Conservation (phyloP, 2,797 vertebrate species). For the Eulemur coronatus region DNA sequence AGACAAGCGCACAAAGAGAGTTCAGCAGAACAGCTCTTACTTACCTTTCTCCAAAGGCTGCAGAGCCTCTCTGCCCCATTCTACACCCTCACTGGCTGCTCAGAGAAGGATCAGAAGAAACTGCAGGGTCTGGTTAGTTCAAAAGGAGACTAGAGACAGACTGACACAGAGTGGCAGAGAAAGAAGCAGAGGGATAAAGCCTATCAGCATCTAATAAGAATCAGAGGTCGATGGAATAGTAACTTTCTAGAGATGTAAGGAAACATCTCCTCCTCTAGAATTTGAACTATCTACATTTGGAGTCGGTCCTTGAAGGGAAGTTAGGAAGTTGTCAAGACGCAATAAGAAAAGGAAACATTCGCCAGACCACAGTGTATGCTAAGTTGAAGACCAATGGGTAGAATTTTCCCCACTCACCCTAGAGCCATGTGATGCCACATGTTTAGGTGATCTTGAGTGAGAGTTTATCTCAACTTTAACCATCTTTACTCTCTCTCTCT, state of each 20-base stretch:
- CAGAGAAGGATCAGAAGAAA: not conserved
- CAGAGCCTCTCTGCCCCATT: not conserved
- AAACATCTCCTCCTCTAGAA: not conserved
- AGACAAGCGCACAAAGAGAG: slow-evolving; percentile 9
- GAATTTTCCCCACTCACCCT: not conserved
- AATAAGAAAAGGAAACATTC: not conserved
- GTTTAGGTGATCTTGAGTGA: not conserved
- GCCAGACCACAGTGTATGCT: not conserved
- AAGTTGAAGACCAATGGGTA: not conserved
- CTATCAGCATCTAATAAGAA: not conserved
- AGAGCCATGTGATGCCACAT: not conserved
- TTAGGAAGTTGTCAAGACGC: not conserved
- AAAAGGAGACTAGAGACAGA: not conserved
- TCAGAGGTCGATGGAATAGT: not conserved
- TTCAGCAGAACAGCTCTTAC: not conserved
- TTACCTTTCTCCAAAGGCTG: not conserved
- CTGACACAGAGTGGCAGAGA: not conserved
- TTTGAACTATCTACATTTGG: not conserved
- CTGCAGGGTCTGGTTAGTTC: not conserved
- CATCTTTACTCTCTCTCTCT: not conserved
- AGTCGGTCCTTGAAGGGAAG: not conserved
- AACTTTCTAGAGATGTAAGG: not conserved
- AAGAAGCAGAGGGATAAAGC: not conserved
- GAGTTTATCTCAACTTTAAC: not conserved
- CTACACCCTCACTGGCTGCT: not conserved